These are phyloP conservation scores for Grammomys dolichurus DNA, from an alignment of 2,113 vertebrate species.

Conservation along the genomic window DNA sequence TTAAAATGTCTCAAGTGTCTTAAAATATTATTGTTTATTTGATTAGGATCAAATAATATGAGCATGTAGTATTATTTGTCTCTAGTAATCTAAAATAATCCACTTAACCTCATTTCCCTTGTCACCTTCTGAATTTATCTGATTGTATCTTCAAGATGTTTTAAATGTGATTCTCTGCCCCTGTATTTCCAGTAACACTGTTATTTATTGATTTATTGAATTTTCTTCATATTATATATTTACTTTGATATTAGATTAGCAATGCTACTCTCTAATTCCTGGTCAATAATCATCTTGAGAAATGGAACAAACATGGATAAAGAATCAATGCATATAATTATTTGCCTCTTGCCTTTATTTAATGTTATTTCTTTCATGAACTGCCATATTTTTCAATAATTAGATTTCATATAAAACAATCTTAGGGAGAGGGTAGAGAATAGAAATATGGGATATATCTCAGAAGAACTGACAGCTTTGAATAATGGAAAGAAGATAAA, in stretches of 20 bases:
- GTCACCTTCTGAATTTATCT: background rate
- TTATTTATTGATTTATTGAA: background rate
- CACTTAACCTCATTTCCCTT: background rate
- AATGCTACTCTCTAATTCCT: background rate
- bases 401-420: background rate
- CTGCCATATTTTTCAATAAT: background rate
- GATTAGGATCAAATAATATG: background rate
- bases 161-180: background rate
- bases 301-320: background rate
- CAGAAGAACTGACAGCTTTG: background rate
- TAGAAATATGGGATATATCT: background rate
- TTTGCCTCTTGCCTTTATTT: background rate
- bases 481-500: background rate
- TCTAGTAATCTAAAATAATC: background rate
- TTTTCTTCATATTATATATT: background rate
- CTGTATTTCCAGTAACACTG: background rate
- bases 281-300: background rate
- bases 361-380: background rate
- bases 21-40: background rate
- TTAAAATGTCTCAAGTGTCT: background rate
- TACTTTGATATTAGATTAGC: background rate
- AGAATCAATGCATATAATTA: background rate
- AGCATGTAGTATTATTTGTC: background rate
- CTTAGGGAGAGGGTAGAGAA: background rate
- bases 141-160: background rate